phyloP scores from a whole-genome alignment of 2,797 vertebrate species.

The Catharus ustulatus region DNA sequence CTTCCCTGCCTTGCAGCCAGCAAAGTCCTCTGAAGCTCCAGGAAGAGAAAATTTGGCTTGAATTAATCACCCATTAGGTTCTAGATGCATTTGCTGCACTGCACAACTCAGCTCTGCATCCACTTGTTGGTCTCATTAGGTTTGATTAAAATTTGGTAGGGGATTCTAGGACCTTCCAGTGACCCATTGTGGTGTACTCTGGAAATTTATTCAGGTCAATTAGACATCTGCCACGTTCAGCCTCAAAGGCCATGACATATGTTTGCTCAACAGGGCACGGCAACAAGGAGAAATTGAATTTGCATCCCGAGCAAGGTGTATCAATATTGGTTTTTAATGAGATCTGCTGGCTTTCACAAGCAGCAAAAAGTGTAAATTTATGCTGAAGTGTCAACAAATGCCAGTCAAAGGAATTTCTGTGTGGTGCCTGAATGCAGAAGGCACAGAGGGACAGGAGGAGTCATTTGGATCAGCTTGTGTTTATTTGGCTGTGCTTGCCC shows the following conservation, averaged over 20 bases:
- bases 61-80: not conserved
- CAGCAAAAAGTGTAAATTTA: constrained; percentile 57
- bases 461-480: not conserved
- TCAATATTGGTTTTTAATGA: constrained; percentile 64
- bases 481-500: not conserved
- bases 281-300: constrained; percentile 54
- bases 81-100: not conserved
- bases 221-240: constrained; percentile 59
- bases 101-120: not conserved
- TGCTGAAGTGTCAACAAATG: constrained; percentile 57
- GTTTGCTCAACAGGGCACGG: constrained; percentile 27
- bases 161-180: constrained; percentile 28
- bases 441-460: not conserved
- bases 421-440: constrained; percentile 44
- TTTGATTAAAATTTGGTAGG: not conserved
- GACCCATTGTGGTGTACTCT: not conserved
- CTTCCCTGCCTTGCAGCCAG: not conserved
- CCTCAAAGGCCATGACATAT: constrained; percentile 57
- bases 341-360: constrained; percentile 39
- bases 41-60: not conserved
- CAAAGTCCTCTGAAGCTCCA: not conserved
- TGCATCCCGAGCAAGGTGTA: constrained; percentile 41
- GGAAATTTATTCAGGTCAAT: constrained; percentile 42
- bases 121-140: not conserved
- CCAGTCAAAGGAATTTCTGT: constrained; percentile 44